Percentiles rank a stretch among this genome's conserved stretches.
These are phyloP conservation scores for Thamnophis elegans DNA, from an alignment of 2,797 vertebrate species.

Conservation along the genomic window DNA sequence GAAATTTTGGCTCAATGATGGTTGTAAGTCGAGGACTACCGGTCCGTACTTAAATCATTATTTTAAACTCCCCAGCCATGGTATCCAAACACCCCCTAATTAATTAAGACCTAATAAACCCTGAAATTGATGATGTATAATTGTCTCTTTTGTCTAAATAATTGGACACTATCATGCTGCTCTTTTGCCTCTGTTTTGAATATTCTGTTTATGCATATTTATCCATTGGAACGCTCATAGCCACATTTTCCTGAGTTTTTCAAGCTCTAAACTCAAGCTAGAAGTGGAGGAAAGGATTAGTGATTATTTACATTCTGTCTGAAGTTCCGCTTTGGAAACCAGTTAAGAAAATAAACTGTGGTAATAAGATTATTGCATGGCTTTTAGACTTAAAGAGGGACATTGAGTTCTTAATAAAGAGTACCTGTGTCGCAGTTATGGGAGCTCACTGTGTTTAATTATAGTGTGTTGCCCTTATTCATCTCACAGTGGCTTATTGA, in stretches of 20 bases:
- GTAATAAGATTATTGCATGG: not conserved
- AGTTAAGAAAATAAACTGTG: constrained; percentile 9
- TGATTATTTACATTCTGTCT: constrained; percentile 9
- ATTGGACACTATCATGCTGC: not conserved
- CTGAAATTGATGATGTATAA: not conserved
- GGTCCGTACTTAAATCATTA: not conserved
- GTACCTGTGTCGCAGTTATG: not conserved
- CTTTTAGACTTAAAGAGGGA: not conserved
- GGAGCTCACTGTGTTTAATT: not conserved
- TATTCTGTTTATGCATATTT: not conserved
- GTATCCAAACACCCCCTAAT: not conserved
- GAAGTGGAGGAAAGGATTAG: constrained; percentile 14
- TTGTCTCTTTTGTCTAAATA: not conserved
- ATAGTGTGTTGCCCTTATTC: not conserved
- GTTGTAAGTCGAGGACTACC: not conserved
- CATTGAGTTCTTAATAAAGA: constrained; percentile 19
- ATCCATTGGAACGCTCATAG: not conserved
- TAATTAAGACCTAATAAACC: not conserved
- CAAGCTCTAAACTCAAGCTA: not conserved
- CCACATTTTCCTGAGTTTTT: not conserved
- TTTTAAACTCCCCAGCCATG: not conserved
- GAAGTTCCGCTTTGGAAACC: constrained; percentile 20
- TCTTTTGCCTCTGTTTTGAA: not conserved
- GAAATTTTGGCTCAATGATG: not conserved
- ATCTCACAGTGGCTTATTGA: not conserved